Conservation (phyloP, 2,797 vertebrate genomes). For the Eleutherodactylus coqui region DNA sequence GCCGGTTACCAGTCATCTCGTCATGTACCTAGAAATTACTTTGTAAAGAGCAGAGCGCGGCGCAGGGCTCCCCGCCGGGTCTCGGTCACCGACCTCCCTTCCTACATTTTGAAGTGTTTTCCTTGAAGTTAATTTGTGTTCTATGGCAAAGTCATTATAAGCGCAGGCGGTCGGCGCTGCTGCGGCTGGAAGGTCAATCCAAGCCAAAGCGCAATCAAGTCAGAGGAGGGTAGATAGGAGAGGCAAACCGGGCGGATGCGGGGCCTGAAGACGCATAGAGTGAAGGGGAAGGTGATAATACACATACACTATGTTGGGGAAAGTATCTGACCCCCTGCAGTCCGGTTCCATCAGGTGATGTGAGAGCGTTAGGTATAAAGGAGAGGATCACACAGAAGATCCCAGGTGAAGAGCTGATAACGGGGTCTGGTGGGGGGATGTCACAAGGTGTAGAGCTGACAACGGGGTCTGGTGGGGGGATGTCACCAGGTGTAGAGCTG, state of each 20-base stretch:
- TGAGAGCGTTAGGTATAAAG: too few species aligned
- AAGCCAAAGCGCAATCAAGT: not conserved
- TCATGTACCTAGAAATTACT: constrained; percentile 27
- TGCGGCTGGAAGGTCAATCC: not conserved
- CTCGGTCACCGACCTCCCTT: not conserved
- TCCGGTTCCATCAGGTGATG: too few species aligned
- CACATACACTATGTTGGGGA: too few species aligned
- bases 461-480: too few species aligned
- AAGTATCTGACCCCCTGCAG: too few species aligned
- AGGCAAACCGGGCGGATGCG: not conserved
- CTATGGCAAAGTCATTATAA: constrained; percentile 35
- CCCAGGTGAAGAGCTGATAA: too few species aligned
- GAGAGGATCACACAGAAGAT: too few species aligned
- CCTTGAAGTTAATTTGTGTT: constrained; percentile 39
- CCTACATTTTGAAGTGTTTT: constrained; percentile 35
- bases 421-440: too few species aligned
- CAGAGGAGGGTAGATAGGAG: not conserved
- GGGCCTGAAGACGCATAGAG: too few species aligned
- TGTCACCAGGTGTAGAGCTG: too few species aligned
- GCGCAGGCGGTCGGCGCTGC: not conserved
- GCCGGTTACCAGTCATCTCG: constrained; percentile 15
- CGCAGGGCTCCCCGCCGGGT: not conserved
- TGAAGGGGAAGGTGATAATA: too few species aligned
- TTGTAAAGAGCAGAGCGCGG: not conserved
- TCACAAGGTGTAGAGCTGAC: too few species aligned